Conservation (phyloP, 2,888 invertebrate genomes). For the Dermolepida albohirtum region DNA sequence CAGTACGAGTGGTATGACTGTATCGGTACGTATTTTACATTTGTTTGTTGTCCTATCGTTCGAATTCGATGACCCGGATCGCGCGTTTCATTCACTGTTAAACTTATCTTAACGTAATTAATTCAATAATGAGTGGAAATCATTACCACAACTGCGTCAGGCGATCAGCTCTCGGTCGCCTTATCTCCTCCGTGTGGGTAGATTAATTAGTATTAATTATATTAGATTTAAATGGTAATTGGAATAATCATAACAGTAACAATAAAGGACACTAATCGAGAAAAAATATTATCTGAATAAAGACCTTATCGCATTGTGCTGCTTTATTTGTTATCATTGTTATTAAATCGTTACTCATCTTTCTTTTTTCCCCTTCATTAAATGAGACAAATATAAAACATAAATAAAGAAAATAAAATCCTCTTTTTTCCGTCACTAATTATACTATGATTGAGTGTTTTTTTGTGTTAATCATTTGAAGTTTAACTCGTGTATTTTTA, state of each 20-base stretch:
- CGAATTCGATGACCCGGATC: slow-evolving; percentile 49
- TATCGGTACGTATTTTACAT: slow-evolving; percentile 32
- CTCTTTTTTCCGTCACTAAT: too few relatives aligned
- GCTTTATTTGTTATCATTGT: too few relatives aligned
- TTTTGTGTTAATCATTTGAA: too few relatives aligned
- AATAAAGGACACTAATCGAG: slow-evolving; percentile 4
- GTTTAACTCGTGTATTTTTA: too few relatives aligned
- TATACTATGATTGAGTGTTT: too few relatives aligned
- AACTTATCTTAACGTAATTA: slow-evolving; percentile 56
- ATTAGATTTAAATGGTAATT: slow-evolving; percentile 51
- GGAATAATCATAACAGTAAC: slow-evolving; percentile 25
- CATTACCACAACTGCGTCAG: slow-evolving; percentile 57
- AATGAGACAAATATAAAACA: too few relatives aligned
- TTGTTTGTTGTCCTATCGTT: slow-evolving; percentile 46
- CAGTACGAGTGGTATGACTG: neutral
- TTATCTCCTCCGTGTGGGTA: slow-evolving; percentile 52
- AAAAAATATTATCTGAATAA: neutral
- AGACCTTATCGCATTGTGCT: too few relatives aligned
- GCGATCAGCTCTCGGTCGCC: slow-evolving; percentile 40
- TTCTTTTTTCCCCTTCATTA: too few relatives aligned
- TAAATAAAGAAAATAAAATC: too few relatives aligned
- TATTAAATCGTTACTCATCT: too few relatives aligned
- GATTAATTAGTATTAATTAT: slow-evolving; percentile 57
- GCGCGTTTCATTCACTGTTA: slow-evolving; percentile 52
- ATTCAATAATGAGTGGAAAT: slow-evolving; percentile 58